Evolutionary conservation across 2,888 invertebrate species (phyloP).

Genomic region (Tyria jacobaeae): DNA sequence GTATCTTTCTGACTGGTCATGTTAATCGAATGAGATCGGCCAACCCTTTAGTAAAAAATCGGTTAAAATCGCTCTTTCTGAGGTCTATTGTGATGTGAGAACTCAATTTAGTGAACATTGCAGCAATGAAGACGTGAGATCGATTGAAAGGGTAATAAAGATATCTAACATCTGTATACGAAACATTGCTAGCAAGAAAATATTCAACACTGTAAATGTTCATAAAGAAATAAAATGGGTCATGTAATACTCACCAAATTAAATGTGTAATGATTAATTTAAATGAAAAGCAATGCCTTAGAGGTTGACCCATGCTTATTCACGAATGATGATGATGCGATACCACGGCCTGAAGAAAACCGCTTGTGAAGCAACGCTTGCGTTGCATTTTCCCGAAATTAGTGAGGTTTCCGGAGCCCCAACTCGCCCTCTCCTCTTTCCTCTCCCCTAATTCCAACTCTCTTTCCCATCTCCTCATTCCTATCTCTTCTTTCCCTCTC

Average conservation of each 20-base stretch:
- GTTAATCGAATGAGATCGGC: constrained; percentile 84
- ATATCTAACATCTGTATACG: constrained; percentile 60
- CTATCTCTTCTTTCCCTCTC: too few species aligned
- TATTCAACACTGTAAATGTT: constrained; percentile 45
- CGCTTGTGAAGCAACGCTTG: too few species aligned
- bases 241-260: too few species aligned
- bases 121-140: constrained; percentile 68
- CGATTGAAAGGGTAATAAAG: constrained; percentile 75
- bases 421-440: too few species aligned
- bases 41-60: constrained; percentile 85
- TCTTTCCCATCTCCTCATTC: too few species aligned
- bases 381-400: too few species aligned
- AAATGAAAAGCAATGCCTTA: background rate
- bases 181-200: constrained; percentile 32
- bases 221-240: constrained; percentile 26
- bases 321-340: too few species aligned
- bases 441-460: too few species aligned
- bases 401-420: too few species aligned
- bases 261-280: background rate
- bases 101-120: constrained; percentile 82
- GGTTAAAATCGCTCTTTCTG: constrained; percentile 80
- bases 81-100: constrained; percentile 83
- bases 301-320: too few species aligned
- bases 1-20: constrained; percentile 65
- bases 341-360: too few species aligned